Conservation (phyloP, 2,113 vertebrate species). For the Leptocoma aspasia region DNA sequence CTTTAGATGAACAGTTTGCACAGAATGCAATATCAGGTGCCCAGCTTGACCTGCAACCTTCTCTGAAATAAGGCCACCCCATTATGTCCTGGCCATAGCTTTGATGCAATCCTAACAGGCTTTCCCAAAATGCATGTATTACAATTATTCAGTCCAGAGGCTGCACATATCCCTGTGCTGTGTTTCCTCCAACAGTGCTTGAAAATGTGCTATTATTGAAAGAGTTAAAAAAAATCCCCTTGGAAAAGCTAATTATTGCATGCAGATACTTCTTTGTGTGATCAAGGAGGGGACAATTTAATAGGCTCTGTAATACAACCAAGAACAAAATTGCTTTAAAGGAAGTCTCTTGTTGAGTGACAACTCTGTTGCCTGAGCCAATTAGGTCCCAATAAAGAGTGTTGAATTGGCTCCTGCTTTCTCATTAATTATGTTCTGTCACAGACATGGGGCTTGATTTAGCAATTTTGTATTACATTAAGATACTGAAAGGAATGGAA, state of each 20-base stretch:
- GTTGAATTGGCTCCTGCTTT: slow-evolving; percentile 86
- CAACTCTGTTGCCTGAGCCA: slow-evolving; percentile 89
- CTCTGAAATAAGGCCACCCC: not conserved
- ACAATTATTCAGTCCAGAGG: slow-evolving; percentile 21
- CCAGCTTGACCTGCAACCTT: slow-evolving; percentile 22
- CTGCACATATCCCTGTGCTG: slow-evolving; percentile 49
- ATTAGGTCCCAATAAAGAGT: slow-evolving; percentile 88
- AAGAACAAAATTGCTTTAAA: slow-evolving; percentile 87
- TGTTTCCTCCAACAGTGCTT: slow-evolving; percentile 66
- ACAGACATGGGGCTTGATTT: slow-evolving; percentile 90
- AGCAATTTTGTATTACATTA: slow-evolving; percentile 90
- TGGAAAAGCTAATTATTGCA: slow-evolving; percentile 90
- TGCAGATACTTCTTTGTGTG: slow-evolving; percentile 84
- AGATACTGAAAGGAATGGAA: slow-evolving; percentile 84
- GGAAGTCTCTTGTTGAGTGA: slow-evolving; percentile 86
- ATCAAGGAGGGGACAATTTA: slow-evolving; percentile 87
- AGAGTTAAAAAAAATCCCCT: slow-evolving; percentile 84
- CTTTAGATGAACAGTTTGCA: not conserved
- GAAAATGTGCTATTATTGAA: slow-evolving; percentile 71
- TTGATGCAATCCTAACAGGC: not conserved
- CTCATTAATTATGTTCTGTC: slow-evolving; percentile 90
- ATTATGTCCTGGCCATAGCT: not conserved
- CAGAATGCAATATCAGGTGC: not conserved
- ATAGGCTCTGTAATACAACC: slow-evolving; percentile 87
- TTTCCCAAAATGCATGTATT: slow-evolving; percentile 3